Percentiles rank a stretch among this genome's conserved stretches.
These are phyloP conservation scores for Epinephelus moara DNA, from an alignment of 2,113 vertebrate genomes.

Conservation along the genomic window DNA sequence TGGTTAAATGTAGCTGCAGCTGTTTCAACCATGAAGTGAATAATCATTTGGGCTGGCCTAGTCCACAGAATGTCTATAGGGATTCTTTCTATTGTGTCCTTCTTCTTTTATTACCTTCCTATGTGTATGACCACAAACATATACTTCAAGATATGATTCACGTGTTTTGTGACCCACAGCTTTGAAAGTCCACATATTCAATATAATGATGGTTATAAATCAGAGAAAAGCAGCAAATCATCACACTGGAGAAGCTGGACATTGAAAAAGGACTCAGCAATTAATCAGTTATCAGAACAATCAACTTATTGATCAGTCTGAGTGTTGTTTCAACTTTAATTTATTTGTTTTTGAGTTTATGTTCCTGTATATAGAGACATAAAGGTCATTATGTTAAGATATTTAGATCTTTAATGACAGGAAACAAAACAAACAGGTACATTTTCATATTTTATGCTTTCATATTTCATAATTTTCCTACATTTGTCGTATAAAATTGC, in stretches of 20 bases:
- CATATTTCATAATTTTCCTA: no score
- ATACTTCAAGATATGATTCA: background rate
- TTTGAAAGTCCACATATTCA: background rate
- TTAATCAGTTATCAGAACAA: background rate
- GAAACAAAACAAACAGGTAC: background rate
- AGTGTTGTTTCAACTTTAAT: background rate
- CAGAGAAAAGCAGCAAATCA: no score
- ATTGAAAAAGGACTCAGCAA: no score
- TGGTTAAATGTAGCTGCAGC: no score
- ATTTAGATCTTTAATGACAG: conserved; percentile 2
- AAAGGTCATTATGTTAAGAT: no score
- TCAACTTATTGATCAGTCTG: background rate
- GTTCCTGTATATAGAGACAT: background rate
- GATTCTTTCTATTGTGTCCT: background rate
- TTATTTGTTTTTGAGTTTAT: background rate
- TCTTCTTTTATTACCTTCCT: background rate
- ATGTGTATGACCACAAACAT: no score
- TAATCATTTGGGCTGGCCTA: background rate
- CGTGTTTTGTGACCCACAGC: background rate
- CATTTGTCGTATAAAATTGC: background rate
- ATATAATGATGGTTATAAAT: no score
- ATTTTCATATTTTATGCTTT: background rate
- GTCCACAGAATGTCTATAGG: background rate
- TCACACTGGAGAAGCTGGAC: no score
- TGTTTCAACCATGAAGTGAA: background rate